Conservation (phyloP, 2,797 vertebrate species). For the Geotrypetes seraphini region DNA sequence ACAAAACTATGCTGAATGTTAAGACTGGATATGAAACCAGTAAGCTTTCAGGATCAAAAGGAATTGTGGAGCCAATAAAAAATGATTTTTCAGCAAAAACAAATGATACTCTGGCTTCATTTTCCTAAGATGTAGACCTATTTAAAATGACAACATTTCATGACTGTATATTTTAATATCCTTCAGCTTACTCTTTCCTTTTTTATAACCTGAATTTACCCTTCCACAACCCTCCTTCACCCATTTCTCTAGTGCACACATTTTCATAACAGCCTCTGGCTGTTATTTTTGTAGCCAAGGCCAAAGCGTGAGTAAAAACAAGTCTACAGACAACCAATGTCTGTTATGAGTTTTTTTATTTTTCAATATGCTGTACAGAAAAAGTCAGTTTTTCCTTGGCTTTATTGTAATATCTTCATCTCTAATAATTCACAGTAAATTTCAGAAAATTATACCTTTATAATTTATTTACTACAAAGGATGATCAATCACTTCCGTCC, state of each 20-base stretch:
- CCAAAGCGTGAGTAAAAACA: background rate
- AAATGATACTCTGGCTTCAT: background rate
- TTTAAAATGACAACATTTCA: background rate
- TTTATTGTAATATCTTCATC: background rate
- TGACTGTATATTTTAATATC: background rate
- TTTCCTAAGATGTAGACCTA: background rate
- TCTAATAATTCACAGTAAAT: no score
- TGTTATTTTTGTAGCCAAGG: background rate
- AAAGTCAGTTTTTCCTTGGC: background rate
- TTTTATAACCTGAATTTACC: background rate
- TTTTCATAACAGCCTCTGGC: constrained; percentile 1
- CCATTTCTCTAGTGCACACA: background rate
- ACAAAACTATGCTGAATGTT: background rate
- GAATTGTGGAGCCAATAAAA: background rate
- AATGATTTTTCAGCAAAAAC: background rate
- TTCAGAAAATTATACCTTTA: no score
- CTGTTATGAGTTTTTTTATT: constrained; percentile 1
- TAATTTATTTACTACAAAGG: no score
- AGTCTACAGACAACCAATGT: background rate
- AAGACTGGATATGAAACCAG: constrained; percentile 7
- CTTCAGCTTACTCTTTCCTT: background rate
- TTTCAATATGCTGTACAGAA: background rate
- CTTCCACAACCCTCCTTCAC: background rate
- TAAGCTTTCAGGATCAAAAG: background rate
- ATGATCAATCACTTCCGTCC: no score